These are phyloP conservation scores for Aotus griseimembra DNA, from an alignment of 2,797 vertebrate species.

Conservation along the genomic window DNA sequence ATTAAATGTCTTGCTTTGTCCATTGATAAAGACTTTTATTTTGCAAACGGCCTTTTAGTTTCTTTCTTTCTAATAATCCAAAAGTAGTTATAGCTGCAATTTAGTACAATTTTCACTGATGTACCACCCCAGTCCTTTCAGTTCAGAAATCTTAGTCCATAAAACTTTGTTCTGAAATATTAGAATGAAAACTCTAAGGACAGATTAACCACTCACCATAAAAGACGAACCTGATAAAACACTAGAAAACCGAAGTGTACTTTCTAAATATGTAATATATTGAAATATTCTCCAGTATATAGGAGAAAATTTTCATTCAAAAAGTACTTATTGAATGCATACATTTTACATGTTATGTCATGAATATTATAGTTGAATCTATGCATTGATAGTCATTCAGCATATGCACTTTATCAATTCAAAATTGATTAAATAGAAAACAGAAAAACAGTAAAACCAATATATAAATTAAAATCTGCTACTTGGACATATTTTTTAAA, in stretches of 20 bases:
- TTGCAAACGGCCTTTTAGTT: background rate
- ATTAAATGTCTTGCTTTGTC: background rate
- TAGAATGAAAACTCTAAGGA: background rate
- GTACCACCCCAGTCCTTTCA: background rate
- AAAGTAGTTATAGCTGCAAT: background rate
- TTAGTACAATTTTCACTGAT: background rate
- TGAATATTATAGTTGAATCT: background rate
- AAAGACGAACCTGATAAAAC: background rate
- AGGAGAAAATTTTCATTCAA: background rate
- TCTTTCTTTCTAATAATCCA: background rate
- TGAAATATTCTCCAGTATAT: background rate
- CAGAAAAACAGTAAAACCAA: background rate
- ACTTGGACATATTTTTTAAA: background rate
- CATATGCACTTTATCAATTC: background rate
- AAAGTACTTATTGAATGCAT: background rate
- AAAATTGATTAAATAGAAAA: background rate
- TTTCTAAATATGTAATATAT: background rate
- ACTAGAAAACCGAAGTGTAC: background rate
- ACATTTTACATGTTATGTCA: background rate
- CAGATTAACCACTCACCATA: background rate
- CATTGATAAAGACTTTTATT: background rate
- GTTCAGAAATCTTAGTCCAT: background rate
- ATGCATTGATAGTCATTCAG: background rate
- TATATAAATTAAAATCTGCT: background rate
- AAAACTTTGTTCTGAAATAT: background rate